Conservation (phyloP, 53 echinoderm and acorn worm species). For the Henricia sp. region DNA sequence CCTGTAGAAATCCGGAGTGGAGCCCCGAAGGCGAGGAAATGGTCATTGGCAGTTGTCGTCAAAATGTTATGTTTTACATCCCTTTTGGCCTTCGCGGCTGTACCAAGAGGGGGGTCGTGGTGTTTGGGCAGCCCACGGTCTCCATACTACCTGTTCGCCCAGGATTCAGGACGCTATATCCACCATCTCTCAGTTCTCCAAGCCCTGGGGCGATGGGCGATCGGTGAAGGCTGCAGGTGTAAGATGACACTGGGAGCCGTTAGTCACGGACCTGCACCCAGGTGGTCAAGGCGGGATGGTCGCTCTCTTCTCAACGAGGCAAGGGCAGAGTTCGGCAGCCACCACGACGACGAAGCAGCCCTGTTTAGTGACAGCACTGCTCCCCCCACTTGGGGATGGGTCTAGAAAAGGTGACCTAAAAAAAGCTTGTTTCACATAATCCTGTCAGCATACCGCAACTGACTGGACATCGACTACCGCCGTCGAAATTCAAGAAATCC, state of each 20-base stretch:
- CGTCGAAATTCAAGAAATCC: slow-evolving; percentile 4
- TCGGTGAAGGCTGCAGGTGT: slow-evolving; percentile 22
- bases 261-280: slow-evolving; percentile 37
- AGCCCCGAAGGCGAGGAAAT: slow-evolving; percentile 15
- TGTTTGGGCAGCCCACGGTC: slow-evolving; percentile 8
- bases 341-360: not conserved
- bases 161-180: slow-evolving; percentile 22
- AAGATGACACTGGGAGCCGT: slow-evolving; percentile 23
- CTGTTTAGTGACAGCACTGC: slow-evolving; percentile 22
- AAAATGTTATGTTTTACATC: slow-evolving; percentile 10
- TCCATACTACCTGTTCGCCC: slow-evolving; percentile 6
- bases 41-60: not conserved
- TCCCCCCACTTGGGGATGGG: slow-evolving; percentile 17
- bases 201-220: slow-evolving; percentile 18
- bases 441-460: slow-evolving; percentile 26
- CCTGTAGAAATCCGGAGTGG: slow-evolving; percentile 17
- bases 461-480: slow-evolving; percentile 32
- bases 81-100: not conserved
- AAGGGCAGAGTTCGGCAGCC: slow-evolving; percentile 28
- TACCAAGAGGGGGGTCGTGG: not conserved
- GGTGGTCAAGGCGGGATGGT: slow-evolving; percentile 27
- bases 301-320: not conserved
- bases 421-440: slow-evolving; percentile 7
- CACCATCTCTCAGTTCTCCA: not conserved
- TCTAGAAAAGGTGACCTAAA: slow-evolving; percentile 41